These are phyloP conservation scores for Eupithecia dodoneata DNA, from an alignment of 2,888 invertebrate genomes.

Conservation along the genomic window DNA sequence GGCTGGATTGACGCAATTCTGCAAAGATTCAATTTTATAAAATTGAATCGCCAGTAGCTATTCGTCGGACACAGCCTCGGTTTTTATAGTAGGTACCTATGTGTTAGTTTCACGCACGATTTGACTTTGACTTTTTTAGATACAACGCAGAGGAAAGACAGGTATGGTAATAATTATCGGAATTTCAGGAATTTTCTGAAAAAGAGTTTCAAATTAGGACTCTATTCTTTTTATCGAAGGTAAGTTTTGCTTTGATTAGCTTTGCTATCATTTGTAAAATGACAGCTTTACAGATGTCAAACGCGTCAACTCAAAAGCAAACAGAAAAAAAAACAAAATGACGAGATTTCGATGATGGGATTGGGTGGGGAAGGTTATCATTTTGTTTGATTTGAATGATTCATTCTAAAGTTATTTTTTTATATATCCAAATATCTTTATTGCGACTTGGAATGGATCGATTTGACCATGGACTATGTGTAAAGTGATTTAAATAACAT, in stretches of 20 bases:
- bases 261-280: conserved; percentile 14
- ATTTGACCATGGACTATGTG: conserved; percentile 7
- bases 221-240: background rate
- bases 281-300: conserved; percentile 29
- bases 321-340: conserved; percentile 38
- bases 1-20: no score
- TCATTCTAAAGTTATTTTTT: conserved; percentile 59
- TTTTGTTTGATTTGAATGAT: conserved; percentile 67
- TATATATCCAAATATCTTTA: conserved; percentile 39
- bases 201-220: background rate
- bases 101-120: background rate
- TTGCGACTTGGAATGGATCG: conserved; percentile 33
- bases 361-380: conserved; percentile 58
- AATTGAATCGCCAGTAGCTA: no score
- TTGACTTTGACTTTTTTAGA: background rate
- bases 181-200: background rate
- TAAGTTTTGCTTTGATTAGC: background rate
- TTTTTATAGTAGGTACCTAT: no score
- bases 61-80: no score
- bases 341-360: conserved; percentile 51
- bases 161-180: background rate
- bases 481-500: conserved; percentile 25
- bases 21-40: no score
- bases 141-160: background rate
- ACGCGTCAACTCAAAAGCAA: conserved; percentile 5